These are phyloP conservation scores for Apamea crenata DNA, from an alignment of 2,888 invertebrate species.

Conservation along the genomic window DNA sequence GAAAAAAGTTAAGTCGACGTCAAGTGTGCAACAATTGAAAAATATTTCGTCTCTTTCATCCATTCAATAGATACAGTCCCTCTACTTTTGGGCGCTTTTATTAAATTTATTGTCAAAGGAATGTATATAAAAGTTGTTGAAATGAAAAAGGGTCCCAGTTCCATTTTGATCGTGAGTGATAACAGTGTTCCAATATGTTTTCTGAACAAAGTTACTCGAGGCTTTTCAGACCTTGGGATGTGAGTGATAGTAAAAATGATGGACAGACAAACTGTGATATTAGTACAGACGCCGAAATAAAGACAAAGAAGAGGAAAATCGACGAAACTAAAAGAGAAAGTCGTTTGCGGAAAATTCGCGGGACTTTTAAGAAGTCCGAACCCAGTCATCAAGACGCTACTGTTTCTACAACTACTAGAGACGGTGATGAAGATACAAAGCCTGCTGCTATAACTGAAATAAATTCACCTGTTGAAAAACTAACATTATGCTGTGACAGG, in stretches of 20 bases:
- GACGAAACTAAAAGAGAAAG: constrained; percentile 82
- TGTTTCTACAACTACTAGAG: constrained; percentile 89
- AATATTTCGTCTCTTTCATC: constrained; percentile 89
- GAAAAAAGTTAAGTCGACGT: constrained; percentile 68
- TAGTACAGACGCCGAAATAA: constrained; percentile 66
- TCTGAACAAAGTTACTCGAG: constrained; percentile 87
- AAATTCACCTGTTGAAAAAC: constrained; percentile 83
- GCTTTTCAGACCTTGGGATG: constrained; percentile 92
- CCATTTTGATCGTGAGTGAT: constrained; percentile 80
- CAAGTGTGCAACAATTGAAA: constrained; percentile 90
- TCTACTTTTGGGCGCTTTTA: constrained; percentile 87
- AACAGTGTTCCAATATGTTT: constrained; percentile 80
- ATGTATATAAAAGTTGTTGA: constrained; percentile 90
- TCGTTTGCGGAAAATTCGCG: constrained; percentile 86
- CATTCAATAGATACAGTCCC: constrained; percentile 86
- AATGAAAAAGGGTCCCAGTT: constrained; percentile 87
- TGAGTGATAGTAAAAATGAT: constrained; percentile 79
- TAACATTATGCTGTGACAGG: constrained; percentile 84
- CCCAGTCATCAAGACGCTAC: constrained; percentile 89
- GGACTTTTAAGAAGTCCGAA: constrained; percentile 82
- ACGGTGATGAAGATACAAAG: constrained; percentile 74
- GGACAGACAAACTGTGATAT: constrained; percentile 66
- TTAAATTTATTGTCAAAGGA: constrained; percentile 90
- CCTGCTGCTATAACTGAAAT: constrained; percentile 32
- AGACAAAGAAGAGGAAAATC: constrained; percentile 74